Evolutionary conservation across 2,888 invertebrate genomes (phyloP).

Genomic region (Cancer borealis): DNA sequence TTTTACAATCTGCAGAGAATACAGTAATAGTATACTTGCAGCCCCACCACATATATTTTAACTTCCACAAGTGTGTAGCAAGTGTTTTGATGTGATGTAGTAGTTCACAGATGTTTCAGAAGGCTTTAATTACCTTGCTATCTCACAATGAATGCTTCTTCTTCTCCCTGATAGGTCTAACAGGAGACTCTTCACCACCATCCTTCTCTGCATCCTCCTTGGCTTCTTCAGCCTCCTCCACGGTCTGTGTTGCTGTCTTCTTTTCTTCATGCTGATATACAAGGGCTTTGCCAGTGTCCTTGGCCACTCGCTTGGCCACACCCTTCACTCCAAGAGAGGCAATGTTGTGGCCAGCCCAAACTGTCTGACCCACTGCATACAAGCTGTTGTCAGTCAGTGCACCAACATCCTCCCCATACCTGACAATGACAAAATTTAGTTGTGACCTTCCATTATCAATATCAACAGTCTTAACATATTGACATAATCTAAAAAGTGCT

Average conservation of each 20-base stretch:
- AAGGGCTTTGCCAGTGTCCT: constrained; percentile 83
- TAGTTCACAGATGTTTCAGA: not conserved
- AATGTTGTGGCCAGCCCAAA: constrained; percentile 85
- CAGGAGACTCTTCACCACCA: not conserved
- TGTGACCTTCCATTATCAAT: not conserved
- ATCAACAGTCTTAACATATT: not conserved
- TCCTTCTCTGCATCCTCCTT: constrained; percentile 41
- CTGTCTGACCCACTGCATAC: constrained; percentile 86
- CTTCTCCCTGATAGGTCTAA: constrained; percentile 51
- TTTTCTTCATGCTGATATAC: constrained; percentile 63
- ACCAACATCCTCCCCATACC: constrained; percentile 86
- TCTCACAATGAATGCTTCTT: constrained; percentile 34
- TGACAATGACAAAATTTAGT: constrained; percentile 79
- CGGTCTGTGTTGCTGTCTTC: constrained; percentile 31
- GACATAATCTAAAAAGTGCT: not conserved
- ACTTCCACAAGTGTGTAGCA: not conserved
- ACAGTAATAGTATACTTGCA: not conserved
- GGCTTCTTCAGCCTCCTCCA: constrained; percentile 65
- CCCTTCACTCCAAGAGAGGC: constrained; percentile 86
- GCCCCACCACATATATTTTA: too few relatives aligned
- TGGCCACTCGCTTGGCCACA: constrained; percentile 84
- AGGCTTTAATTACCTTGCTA: not conserved
- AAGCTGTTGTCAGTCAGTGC: constrained; percentile 85
- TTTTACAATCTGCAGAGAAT: too few relatives aligned
- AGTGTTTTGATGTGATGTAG: not conserved